Percentiles rank a stretch among this genome's conserved stretches.
phyloP scores from a whole-genome alignment of 2,113 vertebrate genomes.

The Hippocampus abdominalis region DNA sequence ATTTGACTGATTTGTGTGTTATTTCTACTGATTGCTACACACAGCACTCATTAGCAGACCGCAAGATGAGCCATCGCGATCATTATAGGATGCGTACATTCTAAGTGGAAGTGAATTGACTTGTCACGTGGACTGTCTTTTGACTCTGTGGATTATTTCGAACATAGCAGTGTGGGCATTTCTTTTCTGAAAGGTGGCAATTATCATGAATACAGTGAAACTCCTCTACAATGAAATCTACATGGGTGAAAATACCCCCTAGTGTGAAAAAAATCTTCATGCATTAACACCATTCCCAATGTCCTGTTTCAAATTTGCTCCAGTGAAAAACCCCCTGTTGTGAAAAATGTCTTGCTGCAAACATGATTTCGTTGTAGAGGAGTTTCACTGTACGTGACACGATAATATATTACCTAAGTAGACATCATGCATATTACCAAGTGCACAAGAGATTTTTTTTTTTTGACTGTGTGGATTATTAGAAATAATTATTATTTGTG shows the following conservation, averaged over 20 bases:
- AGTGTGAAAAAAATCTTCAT: too few relatives aligned
- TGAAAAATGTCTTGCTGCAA: too few relatives aligned
- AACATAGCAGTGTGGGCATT: neutral
- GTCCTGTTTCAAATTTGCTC: too few relatives aligned
- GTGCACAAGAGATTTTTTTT: neutral
- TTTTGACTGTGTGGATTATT: neutral
- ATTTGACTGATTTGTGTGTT: neutral
- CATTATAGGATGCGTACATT: neutral
- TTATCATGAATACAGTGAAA: too few relatives aligned
- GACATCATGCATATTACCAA: neutral
- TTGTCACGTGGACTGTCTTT: neutral
- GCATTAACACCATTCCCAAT: too few relatives aligned
- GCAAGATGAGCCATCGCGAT: neutral
- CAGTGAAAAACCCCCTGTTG: too few relatives aligned
- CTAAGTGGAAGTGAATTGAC: neutral
- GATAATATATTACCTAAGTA: neutral
- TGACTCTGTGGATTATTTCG: neutral
- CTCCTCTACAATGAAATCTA: too few relatives aligned
- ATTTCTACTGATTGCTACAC: neutral
- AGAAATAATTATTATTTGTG: too few relatives aligned
- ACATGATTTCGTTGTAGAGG: too few relatives aligned
- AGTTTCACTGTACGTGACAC: too few relatives aligned
- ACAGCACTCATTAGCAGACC: too few relatives aligned
- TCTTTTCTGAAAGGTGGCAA: neutral
- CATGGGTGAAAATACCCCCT: too few relatives aligned